Evolutionary conservation across 2,888 invertebrate species (phyloP), one percentile per base, ranked within the genome.

Genomic region (Ornithoptera alexandrae): DNA sequence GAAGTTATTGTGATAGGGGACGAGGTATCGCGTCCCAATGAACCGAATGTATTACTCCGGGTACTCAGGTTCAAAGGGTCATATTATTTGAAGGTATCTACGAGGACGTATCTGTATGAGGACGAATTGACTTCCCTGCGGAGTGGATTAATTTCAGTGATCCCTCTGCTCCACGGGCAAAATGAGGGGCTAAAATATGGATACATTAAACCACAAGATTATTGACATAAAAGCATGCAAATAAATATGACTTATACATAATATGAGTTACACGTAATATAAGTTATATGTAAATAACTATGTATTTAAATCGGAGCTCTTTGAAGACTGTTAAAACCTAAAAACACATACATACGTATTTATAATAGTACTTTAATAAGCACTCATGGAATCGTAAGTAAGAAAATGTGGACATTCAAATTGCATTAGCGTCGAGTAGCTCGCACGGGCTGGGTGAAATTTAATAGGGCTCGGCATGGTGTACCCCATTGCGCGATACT

Each of bases 1-100:
- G 89, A 90, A 85, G 88, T 88, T 85, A 87, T 87, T 88, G 84
- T 87, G 83, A 80, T 84, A 85, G 83, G 85, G 83, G 83, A 85
- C 84, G 85, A 84, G 85, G 87, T 87, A 88, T 87, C 88, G 83
- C 84, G 83, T 81, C 77, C 81, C 84, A 85, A 89, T 90, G 86
- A 85, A 83, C 78, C 80, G 76, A 81, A 79, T 76, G 76, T 78
- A 76, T 73, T 71, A 69, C 70, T 65, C 64, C 60, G 56, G 65
- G 22, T 39, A 39, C 39, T 39, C 39, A 69, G 62, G 73, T 65
- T 73, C 74, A 73, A 73, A 74, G 72, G 73, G 68, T 68, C 68
- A 62, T 61, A 61, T 69, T 69, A 69, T 65, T 53, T 20, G 59
- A 39, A 69, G 36, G 68, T 60, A 69, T 69, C 68, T 61, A 69